Evolutionary conservation across 2,113 vertebrate genomes (phyloP), one percentile per base, ranked within the genome.

Genomic region (Lethenteron reissneri): DNA sequence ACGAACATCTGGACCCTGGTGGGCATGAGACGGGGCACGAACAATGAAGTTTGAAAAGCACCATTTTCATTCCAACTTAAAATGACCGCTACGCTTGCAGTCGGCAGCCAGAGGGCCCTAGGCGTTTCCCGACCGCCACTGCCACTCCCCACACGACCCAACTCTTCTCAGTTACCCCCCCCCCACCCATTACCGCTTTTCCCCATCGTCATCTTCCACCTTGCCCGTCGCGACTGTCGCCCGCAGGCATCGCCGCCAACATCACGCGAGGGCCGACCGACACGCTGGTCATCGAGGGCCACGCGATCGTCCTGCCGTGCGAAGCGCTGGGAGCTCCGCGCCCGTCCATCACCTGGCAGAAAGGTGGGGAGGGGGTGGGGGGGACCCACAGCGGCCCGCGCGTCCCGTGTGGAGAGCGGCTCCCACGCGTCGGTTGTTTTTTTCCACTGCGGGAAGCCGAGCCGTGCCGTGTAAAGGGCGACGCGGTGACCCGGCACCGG

Each of bases 321-420:
- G 88, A 97, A 83, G 96, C 94, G 25, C 90, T 89, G 0, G 94
- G 94, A 70, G 94, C 94, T 0, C 94, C 94, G 0, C 83, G 91
- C 58, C 94, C 94, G 0, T 90, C 91, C 73, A 94, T 99, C 82
- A 91, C 90, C 10, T 99, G 91, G 92, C 92, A 97, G 81, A 99
- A 90, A 88, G 89, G 94, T 96, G 78, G 73, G 11, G 2, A 10
- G 10, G 57, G 70, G 13, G 41, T 41, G 41, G 41, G 41, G 41
- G 41, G 41, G 41, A 41, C 41, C 41, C 41, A 41, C 41, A 41
- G 41, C 41, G 41, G 41, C 41, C 70, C 70, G 56, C 25, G 8
- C 25, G 60, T 70, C 25, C 21, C 41, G 41, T 64, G 13, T 11
- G 21, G n/a, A 41, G 25, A 41, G 25, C 25, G 25, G 25, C 25